Evolutionary conservation across 2,888 invertebrate genomes (phyloP).

Genomic region (Scaptomyza polygonia): DNA sequence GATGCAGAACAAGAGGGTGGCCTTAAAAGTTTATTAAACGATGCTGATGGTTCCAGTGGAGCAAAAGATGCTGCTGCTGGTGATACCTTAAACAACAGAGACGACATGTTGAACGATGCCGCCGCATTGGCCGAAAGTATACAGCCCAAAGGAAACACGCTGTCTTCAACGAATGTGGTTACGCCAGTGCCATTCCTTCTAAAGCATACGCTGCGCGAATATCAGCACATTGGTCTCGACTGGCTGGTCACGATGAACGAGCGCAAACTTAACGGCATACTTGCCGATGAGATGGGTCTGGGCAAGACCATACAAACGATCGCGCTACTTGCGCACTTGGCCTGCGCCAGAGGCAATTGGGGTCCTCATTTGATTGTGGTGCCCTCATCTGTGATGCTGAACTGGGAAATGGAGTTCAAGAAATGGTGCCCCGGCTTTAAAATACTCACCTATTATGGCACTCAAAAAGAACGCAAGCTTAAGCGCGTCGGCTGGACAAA

Average conservation of each 20-base stretch:
- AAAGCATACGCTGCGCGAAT: constrained; percentile 95
- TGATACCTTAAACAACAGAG: constrained; percentile 83
- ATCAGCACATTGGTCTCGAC: constrained; percentile 97
- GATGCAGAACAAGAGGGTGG: constrained; percentile 85
- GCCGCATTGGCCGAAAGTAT: constrained; percentile 97
- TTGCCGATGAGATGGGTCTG: constrained; percentile 98
- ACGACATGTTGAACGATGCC: constrained; percentile 94
- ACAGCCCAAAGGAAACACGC: constrained; percentile 98
- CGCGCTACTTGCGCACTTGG: constrained; percentile 95
- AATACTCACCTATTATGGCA: constrained; percentile 98
- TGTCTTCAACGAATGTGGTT: constrained; percentile 96
- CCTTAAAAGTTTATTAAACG: constrained; percentile 86
- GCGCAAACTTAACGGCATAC: constrained; percentile 96
- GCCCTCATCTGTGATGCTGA: constrained; percentile 99
- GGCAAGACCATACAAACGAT: constrained; percentile 99
- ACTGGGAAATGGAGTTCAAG: constrained; percentile 99
- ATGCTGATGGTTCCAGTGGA: constrained; percentile 46
- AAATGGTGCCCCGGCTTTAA: constrained; percentile 99
- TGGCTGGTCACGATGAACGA: constrained; percentile 99
- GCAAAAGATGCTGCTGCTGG: constrained; percentile 15
- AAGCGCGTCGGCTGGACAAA: constrained; percentile 99
- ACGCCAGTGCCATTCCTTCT: constrained; percentile 97
- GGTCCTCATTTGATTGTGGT: constrained; percentile 99
- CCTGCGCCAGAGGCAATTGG: constrained; percentile 95
- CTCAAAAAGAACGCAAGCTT: constrained; percentile 96